A percentile compares a stretch with the other conserved stretches of the same genome.
These are phyloP conservation scores for Ditylenchus dipsaci DNA, from an alignment of 1,140 invertebrate species.

Conservation along the genomic window DNA sequence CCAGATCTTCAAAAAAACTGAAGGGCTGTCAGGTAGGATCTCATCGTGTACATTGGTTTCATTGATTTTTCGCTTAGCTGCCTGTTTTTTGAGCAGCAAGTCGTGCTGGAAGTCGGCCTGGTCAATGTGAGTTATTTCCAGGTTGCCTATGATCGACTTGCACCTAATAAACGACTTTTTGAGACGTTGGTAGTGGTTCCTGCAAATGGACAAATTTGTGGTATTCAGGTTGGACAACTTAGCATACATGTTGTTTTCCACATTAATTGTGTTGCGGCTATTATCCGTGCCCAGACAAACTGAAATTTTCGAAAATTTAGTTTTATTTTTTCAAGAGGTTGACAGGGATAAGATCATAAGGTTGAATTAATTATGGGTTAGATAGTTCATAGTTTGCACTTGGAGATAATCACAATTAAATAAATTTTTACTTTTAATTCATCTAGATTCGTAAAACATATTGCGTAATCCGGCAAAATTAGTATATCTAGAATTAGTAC, in stretches of 20 bases:
- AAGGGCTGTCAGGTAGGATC: slow-evolving; percentile 15
- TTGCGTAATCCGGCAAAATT: no score
- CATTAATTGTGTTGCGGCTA: slow-evolving; percentile 27
- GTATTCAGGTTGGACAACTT: no score
- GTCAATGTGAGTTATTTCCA: slow-evolving; percentile 39
- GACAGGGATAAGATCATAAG: neutral
- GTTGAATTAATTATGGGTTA: neutral
- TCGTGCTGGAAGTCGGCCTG: slow-evolving; percentile 23
- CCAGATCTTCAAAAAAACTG: slow-evolving; percentile 29
- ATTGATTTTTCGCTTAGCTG: neutral
- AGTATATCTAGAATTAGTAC: no score
- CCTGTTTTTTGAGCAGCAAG: neutral
- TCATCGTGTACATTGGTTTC: slow-evolving; percentile 16
- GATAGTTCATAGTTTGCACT: neutral
- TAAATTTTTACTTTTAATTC: neutral
- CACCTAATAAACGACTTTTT: slow-evolving; percentile 32
- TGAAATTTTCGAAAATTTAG: slow-evolving; percentile 19
- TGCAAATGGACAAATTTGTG: no score
- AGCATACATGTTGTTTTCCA: slow-evolving; percentile 12
- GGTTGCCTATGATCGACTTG: slow-evolving; percentile 38
- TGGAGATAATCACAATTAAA: neutral
- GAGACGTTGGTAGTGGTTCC: slow-evolving; percentile 30
- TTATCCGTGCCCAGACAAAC: slow-evolving; percentile 45
- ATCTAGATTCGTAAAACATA: neutral
- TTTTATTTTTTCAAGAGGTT: neutral